Base-by-base conservation (phyloP, 2,888 invertebrate genomes). In the Pteria penguin region DNA sequence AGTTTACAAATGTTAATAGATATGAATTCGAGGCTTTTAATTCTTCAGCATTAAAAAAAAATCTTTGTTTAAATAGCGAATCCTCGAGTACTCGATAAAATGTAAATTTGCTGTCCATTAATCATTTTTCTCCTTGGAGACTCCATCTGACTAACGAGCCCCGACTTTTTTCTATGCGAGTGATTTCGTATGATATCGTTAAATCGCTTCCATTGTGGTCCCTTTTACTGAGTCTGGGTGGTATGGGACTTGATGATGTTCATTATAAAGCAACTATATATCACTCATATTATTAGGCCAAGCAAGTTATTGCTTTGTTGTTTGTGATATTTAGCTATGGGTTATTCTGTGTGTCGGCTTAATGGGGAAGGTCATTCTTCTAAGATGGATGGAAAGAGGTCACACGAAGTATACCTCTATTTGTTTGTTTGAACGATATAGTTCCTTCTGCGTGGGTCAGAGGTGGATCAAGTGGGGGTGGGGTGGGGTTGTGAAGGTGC, bases 121-220 rank as follows among this genome's bases (percentile, higher is more conserved):
- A 45, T 45, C 45, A 45, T 14, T n/a, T n/a, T n/a, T n/a, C n/a
- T n/a, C n/a, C n/a, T n/a, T n/a, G n/a, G n/a, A n/a, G n/a, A 45
- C 11, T 45, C 45, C 45, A 8, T 14, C 11, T 45, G 45, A 45
- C 45, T 45, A 45, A 45, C 45, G 45, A 45, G 45, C 11, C 1
- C 45, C 1, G 18, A 18, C 8, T 18, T 45, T 45, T 45, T 45
- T 45, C 45, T 45, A 57, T 31, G 57, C 52, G 57, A 57, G 27
- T 57, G 68, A 55, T 24, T 24, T 22, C 57, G 22, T 31, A 57
- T 68, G 55, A 55, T 68, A 68, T 68, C 68, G 32, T 18, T 4
- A 29, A 33, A 68, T 68, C 68, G 55, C 54, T 24, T 31, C 68
- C 45, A 52, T 68, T 68, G 68, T 54, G 68, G 68, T 68, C 68